Evolutionary conservation across 2,113 vertebrate genomes (phyloP), one percentile per base, ranked within the genome.

Genomic region (Mirza zaza): DNA sequence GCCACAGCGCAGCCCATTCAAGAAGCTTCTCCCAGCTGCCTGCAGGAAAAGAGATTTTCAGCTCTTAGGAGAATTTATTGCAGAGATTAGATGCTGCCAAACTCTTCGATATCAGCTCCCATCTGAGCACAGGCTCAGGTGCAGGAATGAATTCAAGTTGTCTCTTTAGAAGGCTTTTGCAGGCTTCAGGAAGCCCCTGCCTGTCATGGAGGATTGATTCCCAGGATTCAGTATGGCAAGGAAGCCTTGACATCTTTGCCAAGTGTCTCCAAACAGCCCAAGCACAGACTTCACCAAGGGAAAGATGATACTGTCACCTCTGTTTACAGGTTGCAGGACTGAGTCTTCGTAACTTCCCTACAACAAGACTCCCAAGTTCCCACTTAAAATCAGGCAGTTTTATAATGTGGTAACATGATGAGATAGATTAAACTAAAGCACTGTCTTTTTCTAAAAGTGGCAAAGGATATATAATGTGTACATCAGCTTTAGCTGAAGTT

Each of bases 11-110:
- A 7, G 32, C 23, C 23, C 32, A 15, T 45, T 84, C 11, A 29
- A 45, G 89, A 92, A 88, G 50, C 65, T 57, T 57, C 55, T 57
- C 65, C 27, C 29, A 29, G 21, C 73, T 48, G 45, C 59, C 67
- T 71, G 52, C 57, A 18, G 57, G 52, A 82, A 48, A 25, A 21
- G 79, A 57, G 63, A 91, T 87, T 75, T 91, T 91, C 39, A 71
- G 27, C 39, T 85, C 79, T 91, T 55, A 61, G 27, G n/a, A 94
- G 91, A 97, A 90, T 96, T 91, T 95, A 92, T 84, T 87, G 89
- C 52, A 4, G 70, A 90, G 80, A 95, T 87, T 73, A 77, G 87
- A 82, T 81, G 68, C 91, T 87, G 76, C 84, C 95, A 63, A 67
- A 94, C 25, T 32, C 86, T 95, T 94, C 52, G 27, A 55, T 80